Base-by-base conservation (phyloP, 1,140 invertebrate species). In the Cydia splendana region DNA sequence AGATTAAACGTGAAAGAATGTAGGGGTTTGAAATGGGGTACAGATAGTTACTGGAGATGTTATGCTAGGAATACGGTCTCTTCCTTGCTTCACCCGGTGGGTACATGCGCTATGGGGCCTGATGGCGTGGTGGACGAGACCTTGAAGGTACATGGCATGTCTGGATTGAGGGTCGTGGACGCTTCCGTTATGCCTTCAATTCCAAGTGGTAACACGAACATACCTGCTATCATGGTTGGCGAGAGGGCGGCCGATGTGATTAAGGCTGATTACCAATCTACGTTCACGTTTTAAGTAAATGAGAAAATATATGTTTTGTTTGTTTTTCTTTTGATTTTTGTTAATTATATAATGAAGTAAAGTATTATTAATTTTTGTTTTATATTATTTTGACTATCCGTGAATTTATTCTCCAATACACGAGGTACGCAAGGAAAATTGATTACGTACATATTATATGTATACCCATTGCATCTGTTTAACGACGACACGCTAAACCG, bases 1-100 rank as follows among this genome's bases (percentile, higher is more conserved):
- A 88, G 79, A 48, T 78, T 87, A 67, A 77, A 84, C 65, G 81
- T 89, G 4, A 80, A 77, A 9, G 85, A 81, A 1, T 98, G 97
- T 84, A 95, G 95, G 79, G 95, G 96, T 76, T 83, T 96, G 10
- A 94, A 94, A 0, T 94, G 94, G 81, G 94, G 94, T 76, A 94
- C 94, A 0, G 94, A 95, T 81, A 89, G 88, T 15, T 97, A 97
- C 83, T 96, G 95, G 94, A 94, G 94, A 20, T 97, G 96, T 88
- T 94, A 95, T 67, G 93, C 94, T 0, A 86, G 94, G 30, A 93
- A 94, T 77, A 93, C 95, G 10, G 96, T 96, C 0, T 94, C 96
- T 92, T 96, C 96, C 0, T 96, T 97, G 45, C 97, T 97, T 82
- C 97, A 97, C 74, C 96, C 96, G 94, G 96, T 95, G 3, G 95